phyloP scores from a whole-genome alignment of 1,140 invertebrate species.

The Cherax destructor region DNA sequence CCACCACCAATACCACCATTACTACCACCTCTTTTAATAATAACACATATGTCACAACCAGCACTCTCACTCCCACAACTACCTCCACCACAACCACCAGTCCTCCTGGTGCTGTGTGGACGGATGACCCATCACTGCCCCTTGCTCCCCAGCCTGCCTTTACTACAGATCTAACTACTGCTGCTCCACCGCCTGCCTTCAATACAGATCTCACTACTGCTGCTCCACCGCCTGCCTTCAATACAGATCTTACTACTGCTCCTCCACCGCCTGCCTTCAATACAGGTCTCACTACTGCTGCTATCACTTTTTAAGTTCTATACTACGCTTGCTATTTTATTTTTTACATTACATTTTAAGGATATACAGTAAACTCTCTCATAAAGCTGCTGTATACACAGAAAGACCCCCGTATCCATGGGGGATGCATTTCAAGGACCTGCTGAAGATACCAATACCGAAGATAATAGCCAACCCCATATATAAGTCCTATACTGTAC shows the following conservation, averaged over 20 bases:
- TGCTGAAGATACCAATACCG: no score
- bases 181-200: constrained; percentile 29
- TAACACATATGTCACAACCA: constrained; percentile 46
- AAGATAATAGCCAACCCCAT: no score
- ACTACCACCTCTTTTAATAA: constrained; percentile 41
- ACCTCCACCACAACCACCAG: constrained; percentile 41
- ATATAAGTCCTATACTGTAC: no score
- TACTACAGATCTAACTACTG: neutral
- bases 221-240: neutral
- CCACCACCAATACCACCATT: constrained; percentile 35
- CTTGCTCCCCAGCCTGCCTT: constrained; percentile 45
- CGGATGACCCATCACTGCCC: constrained; percentile 23
- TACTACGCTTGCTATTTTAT: neutral
- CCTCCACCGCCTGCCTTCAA: constrained; percentile 32
- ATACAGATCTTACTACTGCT: constrained; percentile 20
- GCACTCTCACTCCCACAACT: constrained; percentile 18
- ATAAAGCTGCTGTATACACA: neutral
- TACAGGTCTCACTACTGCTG: constrained; percentile 48
- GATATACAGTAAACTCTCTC: neutral
- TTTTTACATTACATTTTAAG: neutral
- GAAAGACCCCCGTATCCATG: no score
- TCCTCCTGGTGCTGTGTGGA: constrained; percentile 55
- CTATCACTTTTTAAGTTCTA: constrained; percentile 22
- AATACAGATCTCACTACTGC: constrained; percentile 55
- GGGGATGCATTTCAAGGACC: no score